Base-by-base conservation (phyloP, 2,113 vertebrate genomes). In the Cebidichthys violaceus region DNA sequence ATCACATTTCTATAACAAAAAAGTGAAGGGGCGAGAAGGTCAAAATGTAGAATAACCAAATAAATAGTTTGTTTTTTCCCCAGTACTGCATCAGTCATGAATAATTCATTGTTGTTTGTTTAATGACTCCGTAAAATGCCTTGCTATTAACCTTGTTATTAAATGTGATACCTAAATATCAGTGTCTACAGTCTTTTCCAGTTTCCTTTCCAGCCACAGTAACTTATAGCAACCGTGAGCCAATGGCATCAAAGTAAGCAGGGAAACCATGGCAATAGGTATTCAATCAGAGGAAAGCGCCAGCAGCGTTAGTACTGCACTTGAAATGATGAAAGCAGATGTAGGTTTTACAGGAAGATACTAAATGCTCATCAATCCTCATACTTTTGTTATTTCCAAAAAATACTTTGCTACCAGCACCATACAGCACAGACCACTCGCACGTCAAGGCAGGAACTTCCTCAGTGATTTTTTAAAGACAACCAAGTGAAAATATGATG, bases 161-260 rank as follows among this genome's bases (percentile, higher is more conserved):
- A 24, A 4, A 18, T 3, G 2, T 9, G 17, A 31, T 4, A 41
- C n/a, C 7, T 54, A 9, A 66, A 45, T 43, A 27, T 70, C 2
- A 4, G 33, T 15, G 9, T 55, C 20, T 9, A 14, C 4, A 17
- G n/a, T 31, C 4, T 22, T 37, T 64, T 31, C 9, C 50, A 29
- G 3, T 13, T 29, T 29, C 24, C 24, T 59, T 6, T 27, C 55
- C 27, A 59, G 50, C 91, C 84, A 80, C 73, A 74, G 95, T 96
- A 96, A 94, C 95, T 95, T 94, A 96, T 95, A 95, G 97, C 97
- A 97, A 97, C 95, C 92, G 75, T 57, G 86, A 96, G 88, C 96
- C 96, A 97, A 96, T 97, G 88, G 90, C 89, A 94, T 92, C 86
- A 86, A 85, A 86, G 86, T 76, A 81, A 89, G 81, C 76, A 31